Conservation (phyloP, 1,140 invertebrate genomes). For the Wiebesia pumilae region DNA sequence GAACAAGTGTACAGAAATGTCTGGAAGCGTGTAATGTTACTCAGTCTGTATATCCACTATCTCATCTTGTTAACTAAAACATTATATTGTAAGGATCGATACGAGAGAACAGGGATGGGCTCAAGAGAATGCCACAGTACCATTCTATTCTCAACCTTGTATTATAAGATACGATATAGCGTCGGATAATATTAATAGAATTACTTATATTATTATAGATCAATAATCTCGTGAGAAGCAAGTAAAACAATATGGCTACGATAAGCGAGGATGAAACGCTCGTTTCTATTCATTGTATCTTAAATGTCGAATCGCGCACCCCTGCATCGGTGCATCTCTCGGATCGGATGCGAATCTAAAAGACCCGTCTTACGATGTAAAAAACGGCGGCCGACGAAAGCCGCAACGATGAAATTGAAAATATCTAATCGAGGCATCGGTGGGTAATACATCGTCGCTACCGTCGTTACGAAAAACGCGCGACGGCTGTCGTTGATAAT, state of each 20-base stretch:
- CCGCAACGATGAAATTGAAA: neutral
- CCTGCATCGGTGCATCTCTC: too few species aligned
- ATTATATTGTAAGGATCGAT: neutral
- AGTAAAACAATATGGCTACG: neutral
- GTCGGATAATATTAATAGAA: conserved; percentile 1
- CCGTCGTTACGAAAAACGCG: neutral
- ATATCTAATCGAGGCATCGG: neutral
- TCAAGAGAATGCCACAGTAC: neutral
- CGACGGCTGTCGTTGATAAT: neutral
- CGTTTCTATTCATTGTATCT: neutral
- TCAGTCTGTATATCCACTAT: too few species aligned
- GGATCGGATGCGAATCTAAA: neutral
- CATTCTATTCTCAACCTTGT: neutral
- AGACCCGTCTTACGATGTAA: too few species aligned
- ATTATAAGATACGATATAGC: neutral
- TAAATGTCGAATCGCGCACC: neutral
- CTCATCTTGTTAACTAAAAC: too few species aligned
- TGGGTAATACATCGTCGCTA: neutral
- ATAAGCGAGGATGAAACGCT: neutral
- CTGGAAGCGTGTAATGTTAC: too few species aligned
- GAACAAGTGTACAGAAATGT: too few species aligned
- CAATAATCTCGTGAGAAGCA: too few species aligned
- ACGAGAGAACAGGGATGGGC: neutral
- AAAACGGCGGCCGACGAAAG: neutral
- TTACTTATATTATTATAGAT: conserved; percentile 23